Base-by-base conservation (phyloP, 1,140 invertebrate genomes). In the Zophobas morio region DNA sequence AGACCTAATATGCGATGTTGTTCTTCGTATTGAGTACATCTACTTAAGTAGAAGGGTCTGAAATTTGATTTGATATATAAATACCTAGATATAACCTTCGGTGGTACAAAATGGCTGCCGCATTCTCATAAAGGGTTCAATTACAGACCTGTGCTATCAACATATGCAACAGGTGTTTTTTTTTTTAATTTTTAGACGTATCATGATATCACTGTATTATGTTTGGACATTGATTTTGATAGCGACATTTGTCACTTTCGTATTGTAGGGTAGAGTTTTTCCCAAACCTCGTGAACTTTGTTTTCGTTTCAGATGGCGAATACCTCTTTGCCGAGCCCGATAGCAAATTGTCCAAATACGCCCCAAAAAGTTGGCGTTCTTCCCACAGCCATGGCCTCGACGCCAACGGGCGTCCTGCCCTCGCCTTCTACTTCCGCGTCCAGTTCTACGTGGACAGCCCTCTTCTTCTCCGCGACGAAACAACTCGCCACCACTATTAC, bases 391-490 rank as follows among this genome's bases (percentile, higher is more conserved):
- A 96, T 89, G 96, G 96, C 76, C 89, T 96, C 86, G 96, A 97
- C 88, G 94, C 93, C 85, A 94, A 94, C 88, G 96, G 96, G 79
- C 92, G 94, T 83, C 96, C 96, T 54, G 90, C 97, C 35, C 90
- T 98, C 82, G 94, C 95, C 82, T 92, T 99, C 84, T 94, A 97
- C 86, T 94, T 98, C 86, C 92, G 96, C 80, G 95, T 99, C 81
- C 95, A 98, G 86, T 98, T 96, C 88, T 98, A 98, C 88, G 93
- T 99, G 77, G 96, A 98, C 87, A 94, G 92, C 83, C 94, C 94
- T 57, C 89, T 94, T 78, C 89, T 96, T 70, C 89, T 97, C 83
- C 93, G 94, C 91, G 96, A 98, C 89, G 95, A 96, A 83, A 92
- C 94, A 74, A 96, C 96, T 4, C 89, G 95, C 34, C 94, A 96